phyloP scores from a whole-genome alignment of 2,797 vertebrate genomes.

The Trachurus trachurus region DNA sequence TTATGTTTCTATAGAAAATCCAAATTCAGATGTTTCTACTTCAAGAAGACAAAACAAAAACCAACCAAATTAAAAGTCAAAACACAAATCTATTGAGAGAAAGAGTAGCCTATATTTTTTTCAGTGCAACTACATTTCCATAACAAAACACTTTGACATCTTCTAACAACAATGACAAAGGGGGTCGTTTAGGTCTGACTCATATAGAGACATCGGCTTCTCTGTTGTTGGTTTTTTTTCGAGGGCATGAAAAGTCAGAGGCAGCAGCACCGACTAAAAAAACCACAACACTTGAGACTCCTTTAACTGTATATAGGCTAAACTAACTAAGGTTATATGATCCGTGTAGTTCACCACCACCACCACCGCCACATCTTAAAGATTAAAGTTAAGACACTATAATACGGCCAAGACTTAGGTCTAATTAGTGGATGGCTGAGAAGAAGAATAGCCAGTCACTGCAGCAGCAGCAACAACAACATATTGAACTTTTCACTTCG shows the following conservation, averaged over 20 bases:
- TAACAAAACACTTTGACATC: background rate
- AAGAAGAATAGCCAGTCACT: background rate
- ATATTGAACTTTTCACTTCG: slow-evolving; percentile 46
- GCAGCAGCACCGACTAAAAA: background rate
- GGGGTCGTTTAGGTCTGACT: background rate
- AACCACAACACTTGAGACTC: background rate
- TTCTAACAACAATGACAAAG: background rate
- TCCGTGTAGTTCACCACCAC: no score
- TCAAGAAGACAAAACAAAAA: background rate
- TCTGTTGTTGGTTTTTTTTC: background rate
- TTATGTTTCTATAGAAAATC: background rate
- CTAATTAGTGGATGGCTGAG: no score
- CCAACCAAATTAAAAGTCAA: background rate
- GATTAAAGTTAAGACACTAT: background rate
- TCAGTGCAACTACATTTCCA: background rate
- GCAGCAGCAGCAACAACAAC: background rate
- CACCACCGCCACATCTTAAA: no score
- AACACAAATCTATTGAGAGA: no score
- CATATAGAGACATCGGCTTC: background rate
- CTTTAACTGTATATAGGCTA: background rate
- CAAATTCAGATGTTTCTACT: background rate
- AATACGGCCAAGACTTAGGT: background rate
- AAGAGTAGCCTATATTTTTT: background rate
- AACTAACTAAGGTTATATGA: background rate
- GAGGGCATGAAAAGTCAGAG: background rate